Conservation (phyloP, 2,113 vertebrate genomes). For the Centropus unirufus region DNA sequence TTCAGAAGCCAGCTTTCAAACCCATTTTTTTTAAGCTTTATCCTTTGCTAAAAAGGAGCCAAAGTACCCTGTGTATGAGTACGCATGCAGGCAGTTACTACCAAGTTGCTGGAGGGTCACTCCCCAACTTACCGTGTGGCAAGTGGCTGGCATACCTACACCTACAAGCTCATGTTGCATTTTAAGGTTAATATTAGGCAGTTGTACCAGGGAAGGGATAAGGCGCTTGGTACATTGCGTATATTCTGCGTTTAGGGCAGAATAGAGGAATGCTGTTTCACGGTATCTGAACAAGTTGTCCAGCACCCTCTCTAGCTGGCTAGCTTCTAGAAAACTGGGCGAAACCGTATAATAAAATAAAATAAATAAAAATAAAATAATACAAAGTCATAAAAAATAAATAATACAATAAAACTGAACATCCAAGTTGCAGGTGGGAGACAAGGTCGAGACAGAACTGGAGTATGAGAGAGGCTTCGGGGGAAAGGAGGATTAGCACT, state of each 20-base stretch:
- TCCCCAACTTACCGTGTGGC: background rate
- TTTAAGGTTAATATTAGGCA: background rate
- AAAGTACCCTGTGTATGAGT: background rate
- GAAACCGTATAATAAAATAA: too few relatives aligned
- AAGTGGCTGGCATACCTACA: background rate
- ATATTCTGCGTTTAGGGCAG: background rate
- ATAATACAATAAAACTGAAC: background rate
- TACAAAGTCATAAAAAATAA: too few relatives aligned
- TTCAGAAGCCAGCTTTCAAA: constrained; percentile 2
- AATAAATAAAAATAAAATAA: too few relatives aligned
- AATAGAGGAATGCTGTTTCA: background rate
- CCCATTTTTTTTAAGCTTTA: background rate
- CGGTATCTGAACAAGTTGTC: background rate
- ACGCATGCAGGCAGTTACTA: background rate
- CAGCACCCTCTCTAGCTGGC: background rate
- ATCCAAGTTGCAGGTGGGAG: background rate
- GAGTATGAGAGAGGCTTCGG: background rate
- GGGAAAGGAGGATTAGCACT: background rate
- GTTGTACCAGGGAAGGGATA: background rate
- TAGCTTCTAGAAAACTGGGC: background rate
- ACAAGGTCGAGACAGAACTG: background rate
- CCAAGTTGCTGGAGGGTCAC: background rate
- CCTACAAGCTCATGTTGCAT: background rate
- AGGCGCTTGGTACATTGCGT: background rate
- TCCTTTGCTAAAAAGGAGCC: background rate